Conservation (phyloP, 2,888 invertebrate species). For the Scaptomyza reducta region DNA sequence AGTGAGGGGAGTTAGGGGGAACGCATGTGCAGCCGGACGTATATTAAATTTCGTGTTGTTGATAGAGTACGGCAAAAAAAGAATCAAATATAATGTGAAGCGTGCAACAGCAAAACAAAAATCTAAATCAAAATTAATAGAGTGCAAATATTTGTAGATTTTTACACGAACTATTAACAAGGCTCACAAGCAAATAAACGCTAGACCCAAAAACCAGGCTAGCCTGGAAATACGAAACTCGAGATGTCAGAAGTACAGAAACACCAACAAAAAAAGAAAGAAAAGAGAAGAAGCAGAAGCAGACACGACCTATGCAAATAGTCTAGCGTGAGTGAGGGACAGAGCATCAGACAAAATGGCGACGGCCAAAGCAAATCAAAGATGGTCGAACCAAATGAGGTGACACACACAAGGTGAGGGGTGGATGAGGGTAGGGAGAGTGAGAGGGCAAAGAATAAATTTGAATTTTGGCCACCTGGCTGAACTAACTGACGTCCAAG, state of each 20-base stretch:
- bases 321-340: conserved; percentile 19
- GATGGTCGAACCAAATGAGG: conserved; percentile 34
- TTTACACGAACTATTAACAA: conserved; percentile 84
- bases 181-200: conserved; percentile 50
- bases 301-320: conserved; percentile 68
- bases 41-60: conserved; percentile 78
- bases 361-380: conserved; percentile 39
- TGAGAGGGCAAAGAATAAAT: conserved; percentile 44
- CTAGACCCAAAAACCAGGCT: conserved; percentile 26
- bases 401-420: neutral
- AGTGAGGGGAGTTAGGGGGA: neutral
- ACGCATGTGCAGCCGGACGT: conserved; percentile 15
- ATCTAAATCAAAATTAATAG: conserved; percentile 78
- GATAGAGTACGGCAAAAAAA: conserved; percentile 39
- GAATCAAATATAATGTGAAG: conserved; percentile 63
- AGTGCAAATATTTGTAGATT: conserved; percentile 83
- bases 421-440: neutral
- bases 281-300: conserved; percentile 19
- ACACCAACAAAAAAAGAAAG: conserved; percentile 7
- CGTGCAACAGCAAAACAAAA: conserved; percentile 65
- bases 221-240: conserved; percentile 48
- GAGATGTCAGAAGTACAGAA: conserved; percentile 51
- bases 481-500: conserved; percentile 22
- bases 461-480: conserved; percentile 65
- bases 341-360: conserved; percentile 37